Evolutionary conservation across 2,113 vertebrate species (phyloP).

Genomic region (Mionectes macconnelli): DNA sequence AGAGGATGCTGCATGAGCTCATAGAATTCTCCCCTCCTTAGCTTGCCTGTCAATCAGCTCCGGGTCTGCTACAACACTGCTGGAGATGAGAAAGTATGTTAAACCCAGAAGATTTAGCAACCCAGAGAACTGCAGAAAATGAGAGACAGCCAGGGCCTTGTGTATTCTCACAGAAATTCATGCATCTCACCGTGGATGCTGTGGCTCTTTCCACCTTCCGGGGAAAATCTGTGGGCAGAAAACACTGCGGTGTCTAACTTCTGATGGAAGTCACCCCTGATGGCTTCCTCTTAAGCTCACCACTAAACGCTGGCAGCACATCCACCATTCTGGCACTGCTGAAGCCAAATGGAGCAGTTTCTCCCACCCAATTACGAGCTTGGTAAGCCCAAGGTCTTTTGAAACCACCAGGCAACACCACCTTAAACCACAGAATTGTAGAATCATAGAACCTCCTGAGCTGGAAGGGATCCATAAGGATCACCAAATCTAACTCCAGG

Average conservation of each 20-base stretch:
- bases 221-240: not conserved
- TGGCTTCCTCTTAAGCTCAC: not conserved
- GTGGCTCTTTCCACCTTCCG: not conserved
- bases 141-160: not conserved
- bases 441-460: not conserved
- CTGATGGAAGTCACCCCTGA: not conserved
- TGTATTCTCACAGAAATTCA: not conserved
- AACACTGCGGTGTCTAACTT: not conserved
- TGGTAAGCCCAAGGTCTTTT: not conserved
- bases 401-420: not conserved
- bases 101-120: not conserved
- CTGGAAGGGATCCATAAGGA: not conserved
- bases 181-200: fast-evolving
- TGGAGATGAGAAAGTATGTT: not conserved
- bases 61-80: not conserved
- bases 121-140: not conserved
- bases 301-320: not conserved
- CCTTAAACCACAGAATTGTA: not conserved
- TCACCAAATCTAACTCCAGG: not conserved
- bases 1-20: not conserved
- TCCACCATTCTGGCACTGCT: not conserved
- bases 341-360: not conserved
- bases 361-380: fast-evolving
- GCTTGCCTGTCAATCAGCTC: not conserved
- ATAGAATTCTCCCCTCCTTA: not conserved